Conservation (phyloP, 2,797 vertebrate genomes). For the Eidolon dupreanum region DNA sequence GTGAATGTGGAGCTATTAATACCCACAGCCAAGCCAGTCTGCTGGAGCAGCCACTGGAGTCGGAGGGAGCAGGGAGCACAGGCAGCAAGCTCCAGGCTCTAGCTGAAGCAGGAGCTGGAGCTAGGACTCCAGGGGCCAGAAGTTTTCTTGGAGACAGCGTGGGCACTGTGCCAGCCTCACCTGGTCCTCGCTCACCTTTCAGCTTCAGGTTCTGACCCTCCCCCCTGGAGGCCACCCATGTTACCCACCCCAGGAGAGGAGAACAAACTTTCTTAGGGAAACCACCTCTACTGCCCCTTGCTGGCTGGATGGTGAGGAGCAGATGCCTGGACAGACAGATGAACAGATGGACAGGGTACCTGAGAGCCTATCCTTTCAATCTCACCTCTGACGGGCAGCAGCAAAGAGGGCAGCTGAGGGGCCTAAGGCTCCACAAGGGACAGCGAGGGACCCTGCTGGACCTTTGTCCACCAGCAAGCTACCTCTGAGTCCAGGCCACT, state of each 20-base stretch:
- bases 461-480: background rate
- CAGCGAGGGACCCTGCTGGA: background rate
- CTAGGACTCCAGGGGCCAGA: conserved; percentile 65
- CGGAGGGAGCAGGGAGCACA: background rate
- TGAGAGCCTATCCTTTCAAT: fast-evolving
- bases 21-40: conserved; percentile 83
- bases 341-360: conserved; percentile 26
- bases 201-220: background rate
- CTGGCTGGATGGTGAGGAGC: background rate
- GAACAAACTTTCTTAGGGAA: conserved; percentile 70
- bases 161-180: background rate
- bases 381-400: background rate
- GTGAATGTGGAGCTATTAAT: conserved; percentile 89
- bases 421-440: background rate
- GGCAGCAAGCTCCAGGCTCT: conserved; percentile 22
- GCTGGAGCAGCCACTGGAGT: conserved; percentile 77
- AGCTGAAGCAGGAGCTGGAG: conserved; percentile 62
- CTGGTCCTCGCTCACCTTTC: background rate
- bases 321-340: background rate
- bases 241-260: background rate
- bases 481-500: background rate
- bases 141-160: conserved; percentile 72
- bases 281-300: background rate
- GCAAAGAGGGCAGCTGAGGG: background rate
- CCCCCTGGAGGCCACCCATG: background rate